Evolutionary conservation across 2,888 invertebrate species (phyloP).

Genomic region (Noctua janthe): DNA sequence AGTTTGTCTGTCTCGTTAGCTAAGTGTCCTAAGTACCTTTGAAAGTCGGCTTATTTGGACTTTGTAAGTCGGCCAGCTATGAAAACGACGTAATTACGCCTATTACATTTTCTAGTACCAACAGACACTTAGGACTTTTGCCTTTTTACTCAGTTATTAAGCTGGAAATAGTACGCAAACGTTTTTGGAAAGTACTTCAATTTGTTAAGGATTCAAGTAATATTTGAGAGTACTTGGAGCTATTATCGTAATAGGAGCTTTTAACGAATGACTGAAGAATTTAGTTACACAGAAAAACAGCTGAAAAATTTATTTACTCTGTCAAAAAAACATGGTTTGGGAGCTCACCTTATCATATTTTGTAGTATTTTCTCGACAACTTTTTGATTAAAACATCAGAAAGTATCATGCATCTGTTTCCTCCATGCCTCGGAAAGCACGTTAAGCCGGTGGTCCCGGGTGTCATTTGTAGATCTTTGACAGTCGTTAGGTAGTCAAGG

Average conservation of each 20-base stretch:
- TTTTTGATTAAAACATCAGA: too few species aligned
- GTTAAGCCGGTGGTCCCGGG: too few species aligned
- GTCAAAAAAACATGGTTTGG: neutral
- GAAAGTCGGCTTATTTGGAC: constrained; percentile 40
- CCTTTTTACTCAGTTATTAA: constrained; percentile 25
- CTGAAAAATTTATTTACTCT: neutral
- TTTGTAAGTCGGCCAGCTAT: constrained; percentile 37
- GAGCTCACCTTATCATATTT: neutral
- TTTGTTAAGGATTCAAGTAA: constrained; percentile 4
- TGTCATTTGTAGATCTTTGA: too few species aligned
- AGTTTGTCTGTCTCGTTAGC: constrained; percentile 44
- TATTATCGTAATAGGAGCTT: neutral
- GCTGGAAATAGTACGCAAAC: constrained; percentile 10
- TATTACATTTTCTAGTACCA: constrained; percentile 44
- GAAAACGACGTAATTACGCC: constrained; percentile 49
- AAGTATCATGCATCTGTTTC: too few species aligned
- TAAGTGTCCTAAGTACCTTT: constrained; percentile 20
- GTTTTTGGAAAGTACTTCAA: constrained; percentile 14
- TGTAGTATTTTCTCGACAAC: neutral
- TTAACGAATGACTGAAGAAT: neutral
- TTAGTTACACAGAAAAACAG: neutral
- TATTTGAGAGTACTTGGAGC: neutral
- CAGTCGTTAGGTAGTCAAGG: too few species aligned
- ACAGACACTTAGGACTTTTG: constrained; percentile 28
- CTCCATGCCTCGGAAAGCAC: too few species aligned